phyloP scores from a whole-genome alignment of 1,140 invertebrate genomes.

The Berghia stephanieae region DNA sequence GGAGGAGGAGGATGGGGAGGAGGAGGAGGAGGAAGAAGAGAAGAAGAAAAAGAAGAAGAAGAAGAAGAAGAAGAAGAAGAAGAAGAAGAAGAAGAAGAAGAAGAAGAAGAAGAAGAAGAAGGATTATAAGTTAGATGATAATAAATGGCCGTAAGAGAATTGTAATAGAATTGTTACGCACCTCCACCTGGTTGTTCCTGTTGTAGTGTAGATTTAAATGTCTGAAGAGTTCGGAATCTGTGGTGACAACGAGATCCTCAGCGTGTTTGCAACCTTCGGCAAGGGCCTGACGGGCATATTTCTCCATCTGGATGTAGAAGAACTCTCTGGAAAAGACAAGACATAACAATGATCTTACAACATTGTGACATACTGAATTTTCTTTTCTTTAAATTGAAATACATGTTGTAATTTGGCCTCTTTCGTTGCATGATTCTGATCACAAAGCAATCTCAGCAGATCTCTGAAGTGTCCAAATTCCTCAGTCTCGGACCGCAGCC shows the following conservation, averaged over 20 bases:
- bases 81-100: neutral
- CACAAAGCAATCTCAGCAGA: no score
- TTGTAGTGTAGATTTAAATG: neutral
- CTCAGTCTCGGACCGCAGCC: no score
- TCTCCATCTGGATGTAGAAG: slow-evolving; percentile 99
- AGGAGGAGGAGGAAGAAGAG: neutral
- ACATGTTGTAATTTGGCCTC: no score
- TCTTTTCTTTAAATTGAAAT: no score
- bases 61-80: neutral
- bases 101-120: neutral
- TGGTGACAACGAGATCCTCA: slow-evolving; percentile 92
- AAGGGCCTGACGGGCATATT: slow-evolving; percentile 96
- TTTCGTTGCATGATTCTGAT: no score
- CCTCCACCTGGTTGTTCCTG: neutral
- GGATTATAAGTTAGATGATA: neutral
- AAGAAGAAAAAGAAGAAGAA: neutral
- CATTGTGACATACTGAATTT: no score
- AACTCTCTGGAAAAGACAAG: slow-evolving; percentile 86
- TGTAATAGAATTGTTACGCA: neutral
- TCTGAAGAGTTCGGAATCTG: slow-evolving; percentile 70
- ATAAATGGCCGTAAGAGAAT: neutral
- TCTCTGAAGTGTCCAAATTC: no score
- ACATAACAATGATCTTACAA: no score
- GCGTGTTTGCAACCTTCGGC: slow-evolving; percentile 93
- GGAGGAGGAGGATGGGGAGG: neutral